A percentile compares a stretch with the other conserved stretches of the same genome.
These are phyloP conservation scores for Schizaphis graminum DNA, from an alignment of 2,888 invertebrate species.

Conservation along the genomic window DNA sequence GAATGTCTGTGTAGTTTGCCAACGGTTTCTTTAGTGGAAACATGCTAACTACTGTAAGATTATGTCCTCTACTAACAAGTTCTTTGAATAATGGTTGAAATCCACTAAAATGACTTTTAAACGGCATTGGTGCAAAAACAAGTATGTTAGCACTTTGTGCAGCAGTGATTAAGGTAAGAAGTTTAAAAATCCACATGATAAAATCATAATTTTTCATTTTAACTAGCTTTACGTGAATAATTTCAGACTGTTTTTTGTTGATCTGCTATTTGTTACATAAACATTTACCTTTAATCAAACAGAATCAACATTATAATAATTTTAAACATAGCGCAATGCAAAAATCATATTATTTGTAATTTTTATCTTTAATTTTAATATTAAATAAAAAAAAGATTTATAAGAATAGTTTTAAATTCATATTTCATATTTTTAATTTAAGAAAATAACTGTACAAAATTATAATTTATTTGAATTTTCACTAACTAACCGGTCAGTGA, in stretches of 20 bases:
- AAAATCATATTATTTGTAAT: not conserved
- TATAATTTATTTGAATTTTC: not conserved
- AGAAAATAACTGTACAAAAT: not conserved
- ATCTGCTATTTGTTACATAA: not conserved
- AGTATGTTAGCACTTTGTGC: constrained; percentile 54
- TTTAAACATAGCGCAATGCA: not conserved
- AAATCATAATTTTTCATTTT: not conserved
- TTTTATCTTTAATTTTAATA: not conserved
- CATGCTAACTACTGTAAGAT: constrained; percentile 61
- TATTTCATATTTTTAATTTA: not conserved
- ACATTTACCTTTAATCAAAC: not conserved
- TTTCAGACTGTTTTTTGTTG: not conserved
- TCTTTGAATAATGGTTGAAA: constrained; percentile 65
- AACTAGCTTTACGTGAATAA: not conserved
- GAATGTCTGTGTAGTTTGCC: constrained; percentile 57
- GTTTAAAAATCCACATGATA: not conserved
- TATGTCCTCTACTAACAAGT: constrained; percentile 62
- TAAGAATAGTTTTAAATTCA: not conserved
- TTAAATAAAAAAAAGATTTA: not conserved
- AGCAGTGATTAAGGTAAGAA: not conserved
- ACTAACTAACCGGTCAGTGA: not conserved
- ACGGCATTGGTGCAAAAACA: constrained; percentile 63
- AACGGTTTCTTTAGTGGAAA: constrained; percentile 39
- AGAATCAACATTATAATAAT: not conserved
- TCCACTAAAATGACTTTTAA: constrained; percentile 65